Conservation (phyloP, 2,113 vertebrate genomes). For the Origma solitaria region DNA sequence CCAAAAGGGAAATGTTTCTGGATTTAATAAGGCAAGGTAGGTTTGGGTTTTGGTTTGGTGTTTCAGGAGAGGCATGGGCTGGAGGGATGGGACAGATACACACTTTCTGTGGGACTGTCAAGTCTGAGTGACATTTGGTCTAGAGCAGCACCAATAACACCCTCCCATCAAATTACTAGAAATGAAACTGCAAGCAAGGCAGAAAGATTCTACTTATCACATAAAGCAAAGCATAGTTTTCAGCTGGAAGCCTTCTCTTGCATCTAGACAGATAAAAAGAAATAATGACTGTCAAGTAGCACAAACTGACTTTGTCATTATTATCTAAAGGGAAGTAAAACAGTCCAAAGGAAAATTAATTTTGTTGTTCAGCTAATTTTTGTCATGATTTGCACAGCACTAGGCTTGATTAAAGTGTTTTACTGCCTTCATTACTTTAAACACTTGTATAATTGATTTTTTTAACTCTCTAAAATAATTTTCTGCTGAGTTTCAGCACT, state of each 20-base stretch:
- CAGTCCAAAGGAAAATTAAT: neutral
- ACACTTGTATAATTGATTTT: neutral
- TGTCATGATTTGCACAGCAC: neutral
- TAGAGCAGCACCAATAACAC: neutral
- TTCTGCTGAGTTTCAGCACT: neutral
- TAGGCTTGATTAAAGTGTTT: neutral
- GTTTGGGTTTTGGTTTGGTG: neutral
- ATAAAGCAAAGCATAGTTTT: neutral
- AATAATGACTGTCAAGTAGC: neutral
- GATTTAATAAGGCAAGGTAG: neutral
- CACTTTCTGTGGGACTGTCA: neutral
- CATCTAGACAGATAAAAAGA: neutral
- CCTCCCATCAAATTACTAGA: neutral
- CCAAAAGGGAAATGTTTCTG: neutral
- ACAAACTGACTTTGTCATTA: neutral
- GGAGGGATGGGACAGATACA: rapidly evolving
- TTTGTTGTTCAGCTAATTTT: neutral
- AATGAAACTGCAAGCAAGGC: neutral
- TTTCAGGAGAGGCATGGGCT: neutral
- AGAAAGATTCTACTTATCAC: neutral
- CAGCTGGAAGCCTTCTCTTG: neutral
- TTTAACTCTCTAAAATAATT: neutral
- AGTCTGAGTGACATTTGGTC: neutral
- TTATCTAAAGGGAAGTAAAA: neutral
- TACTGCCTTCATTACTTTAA: neutral